Base-by-base conservation (phyloP, 2,113 vertebrate species). In the Vidua chalybeata region DNA sequence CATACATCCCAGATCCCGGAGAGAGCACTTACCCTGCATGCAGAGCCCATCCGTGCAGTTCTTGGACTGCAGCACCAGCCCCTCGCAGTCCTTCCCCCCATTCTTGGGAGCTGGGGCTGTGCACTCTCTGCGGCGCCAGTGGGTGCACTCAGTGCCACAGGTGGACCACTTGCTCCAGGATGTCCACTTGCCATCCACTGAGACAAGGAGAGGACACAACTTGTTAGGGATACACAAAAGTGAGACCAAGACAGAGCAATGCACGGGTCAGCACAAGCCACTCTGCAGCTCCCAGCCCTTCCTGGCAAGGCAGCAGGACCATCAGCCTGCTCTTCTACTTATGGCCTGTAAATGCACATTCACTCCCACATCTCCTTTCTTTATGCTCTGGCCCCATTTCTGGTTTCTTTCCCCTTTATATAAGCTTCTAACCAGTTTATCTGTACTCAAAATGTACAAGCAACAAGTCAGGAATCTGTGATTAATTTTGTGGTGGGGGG, bases 151-250 rank as follows among this genome's bases (percentile, higher is more conserved):
- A 0, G 99, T 99, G 93, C 99, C 99, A 37, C 99, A 99, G 13
- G 99, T 98, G 26, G 99, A 99, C 99, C 99, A 99, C 96, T 99
- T 99, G 95, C 98, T 99, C 99, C 99, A 99, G 8, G 98, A 98
- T 0, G 98, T 99, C 99, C 99, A 99, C 94, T 98, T 98, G 35
- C 99, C 99, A 22, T 99, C 99, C 98, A 99, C 99, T 99, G 96
- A 90, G 87, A 95, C 28, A 87, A 89, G 55, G 88, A 93, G 79
- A 94, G 16, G 54, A 69, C 17, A 61, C 2, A 46, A 67, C 37
- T 76, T 77, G 35, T 96, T 78, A 96, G 45, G 28, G 13, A 8
- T 9, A 52, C 46, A 33, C 51, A 46, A n/a, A 78, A 59, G n/a
- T 14, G 26, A 68, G 33, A n/a, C 6, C 5, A 4, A 63, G 66